A percentile compares a stretch with the other conserved stretches of the same genome.
phyloP scores from a whole-genome alignment of 2,797 vertebrate species.

The Chaetophractus vellerosus region DNA sequence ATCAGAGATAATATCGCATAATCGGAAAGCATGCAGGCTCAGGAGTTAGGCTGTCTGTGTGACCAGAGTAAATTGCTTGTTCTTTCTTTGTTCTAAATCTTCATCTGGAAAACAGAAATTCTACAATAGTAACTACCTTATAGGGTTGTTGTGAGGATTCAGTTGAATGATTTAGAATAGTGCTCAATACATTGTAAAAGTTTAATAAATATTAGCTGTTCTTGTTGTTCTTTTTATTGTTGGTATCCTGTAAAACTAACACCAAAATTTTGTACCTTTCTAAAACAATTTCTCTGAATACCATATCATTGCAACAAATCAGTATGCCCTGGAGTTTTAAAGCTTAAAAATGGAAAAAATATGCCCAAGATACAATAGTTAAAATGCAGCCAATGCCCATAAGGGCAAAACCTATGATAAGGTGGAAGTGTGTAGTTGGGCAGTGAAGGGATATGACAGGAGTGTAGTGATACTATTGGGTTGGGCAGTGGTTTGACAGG shows the following conservation, averaged over 20 bases:
- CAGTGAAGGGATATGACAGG: no score
- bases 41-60: background rate
- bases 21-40: background rate
- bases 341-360: background rate
- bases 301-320: background rate
- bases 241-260: background rate
- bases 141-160: background rate
- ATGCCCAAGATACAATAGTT: background rate
- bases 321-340: background rate
- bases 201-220: conserved; percentile 3
- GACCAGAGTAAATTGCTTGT: background rate
- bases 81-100: background rate
- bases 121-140: background rate
- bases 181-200: background rate
- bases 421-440: no score
- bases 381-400: no score
- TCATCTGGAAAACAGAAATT: background rate
- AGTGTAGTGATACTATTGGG: no score
- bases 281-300: background rate
- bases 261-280: background rate
- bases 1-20: background rate
- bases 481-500: no score
- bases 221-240: background rate
- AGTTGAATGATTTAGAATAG: background rate
- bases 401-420: no score